Conservation (phyloP, 2,113 vertebrate genomes). For the Sebastes fasciatus region DNA sequence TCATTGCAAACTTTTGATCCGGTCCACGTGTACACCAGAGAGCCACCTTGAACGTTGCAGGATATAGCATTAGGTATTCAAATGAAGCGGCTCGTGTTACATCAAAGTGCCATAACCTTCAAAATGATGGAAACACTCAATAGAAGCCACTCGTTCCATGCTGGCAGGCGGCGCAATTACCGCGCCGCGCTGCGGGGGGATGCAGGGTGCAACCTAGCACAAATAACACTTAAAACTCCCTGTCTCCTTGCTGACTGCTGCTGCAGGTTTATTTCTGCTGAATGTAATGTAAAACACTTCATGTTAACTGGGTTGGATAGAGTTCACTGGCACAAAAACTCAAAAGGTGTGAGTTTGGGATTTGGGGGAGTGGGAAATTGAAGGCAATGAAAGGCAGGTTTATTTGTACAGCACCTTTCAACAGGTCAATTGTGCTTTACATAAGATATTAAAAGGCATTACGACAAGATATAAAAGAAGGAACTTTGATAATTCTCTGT, state of each 20-base stretch:
- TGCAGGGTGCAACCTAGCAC: conserved; percentile 59
- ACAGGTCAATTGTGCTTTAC: background rate
- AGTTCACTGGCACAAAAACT: conserved; percentile 15
- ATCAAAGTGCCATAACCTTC: conserved; percentile 73
- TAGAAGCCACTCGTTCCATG: conserved; percentile 58
- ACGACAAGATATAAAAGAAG: background rate
- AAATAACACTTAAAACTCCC: conserved; percentile 60
- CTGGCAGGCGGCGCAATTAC: conserved; percentile 69
- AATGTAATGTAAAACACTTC: background rate
- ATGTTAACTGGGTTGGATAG: conserved; percentile 13
- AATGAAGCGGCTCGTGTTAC: conserved; percentile 52
- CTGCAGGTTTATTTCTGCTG: conserved; percentile 37
- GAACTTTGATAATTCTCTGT: background rate
- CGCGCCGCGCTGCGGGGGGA: conserved; percentile 47
- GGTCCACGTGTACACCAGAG: conserved; percentile 26
- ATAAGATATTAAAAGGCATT: background rate
- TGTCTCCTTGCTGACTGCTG: conserved; percentile 35
- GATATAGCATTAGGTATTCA: conserved; percentile 56
- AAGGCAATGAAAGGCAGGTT: background rate
- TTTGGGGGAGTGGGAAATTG: conserved; percentile 6
- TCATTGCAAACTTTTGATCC: conserved; percentile 12
- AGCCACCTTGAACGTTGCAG: conserved; percentile 42
- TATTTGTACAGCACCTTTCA: conserved; percentile 7
- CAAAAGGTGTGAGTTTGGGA: background rate
- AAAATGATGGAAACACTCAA: conserved; percentile 74